phyloP scores from a whole-genome alignment of 2,888 invertebrate genomes.

The Pinctada fucata region DNA sequence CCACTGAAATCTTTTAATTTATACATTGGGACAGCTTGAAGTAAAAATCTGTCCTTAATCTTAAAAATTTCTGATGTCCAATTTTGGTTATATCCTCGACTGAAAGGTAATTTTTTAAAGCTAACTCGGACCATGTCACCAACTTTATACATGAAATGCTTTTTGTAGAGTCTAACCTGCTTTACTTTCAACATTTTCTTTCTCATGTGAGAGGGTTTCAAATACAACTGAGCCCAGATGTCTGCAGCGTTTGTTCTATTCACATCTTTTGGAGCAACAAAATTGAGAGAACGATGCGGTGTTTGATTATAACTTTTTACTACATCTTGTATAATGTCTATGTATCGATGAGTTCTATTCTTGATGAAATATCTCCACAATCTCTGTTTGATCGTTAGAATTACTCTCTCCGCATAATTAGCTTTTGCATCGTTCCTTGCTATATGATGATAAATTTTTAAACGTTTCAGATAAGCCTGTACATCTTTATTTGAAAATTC shows the following conservation, averaged over 20 bases:
- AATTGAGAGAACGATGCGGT: conserved; percentile 41
- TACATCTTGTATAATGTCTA: conserved; percentile 37
- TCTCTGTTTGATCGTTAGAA: conserved; percentile 22
- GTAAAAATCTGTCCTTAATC: conserved; percentile 12
- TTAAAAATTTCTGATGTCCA: conserved; percentile 16
- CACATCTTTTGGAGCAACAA: conserved; percentile 42
- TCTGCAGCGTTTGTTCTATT: conserved; percentile 39
- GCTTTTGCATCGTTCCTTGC: conserved; percentile 25
- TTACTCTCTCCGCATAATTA: conserved; percentile 32
- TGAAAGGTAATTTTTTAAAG: neutral
- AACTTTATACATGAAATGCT: neutral
- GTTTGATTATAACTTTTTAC: conserved; percentile 39
- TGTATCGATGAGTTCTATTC: conserved; percentile 35
- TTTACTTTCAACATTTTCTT: neutral
- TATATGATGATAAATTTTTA: conserved; percentile 1
- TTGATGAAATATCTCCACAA: conserved; percentile 27
- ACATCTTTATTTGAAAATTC: conserved; percentile 8
- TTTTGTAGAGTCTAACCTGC: no score
- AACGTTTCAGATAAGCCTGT: neutral
- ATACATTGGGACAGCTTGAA: conserved; percentile 20
- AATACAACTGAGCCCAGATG: conserved; percentile 38
- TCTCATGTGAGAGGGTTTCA: conserved; percentile 5
- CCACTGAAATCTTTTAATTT: conserved; percentile 15
- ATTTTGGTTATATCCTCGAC: conserved; percentile 5
- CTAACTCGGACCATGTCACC: neutral